Base-by-base conservation (phyloP, 2,797 vertebrate genomes). In the Orestias chungarensis region DNA sequence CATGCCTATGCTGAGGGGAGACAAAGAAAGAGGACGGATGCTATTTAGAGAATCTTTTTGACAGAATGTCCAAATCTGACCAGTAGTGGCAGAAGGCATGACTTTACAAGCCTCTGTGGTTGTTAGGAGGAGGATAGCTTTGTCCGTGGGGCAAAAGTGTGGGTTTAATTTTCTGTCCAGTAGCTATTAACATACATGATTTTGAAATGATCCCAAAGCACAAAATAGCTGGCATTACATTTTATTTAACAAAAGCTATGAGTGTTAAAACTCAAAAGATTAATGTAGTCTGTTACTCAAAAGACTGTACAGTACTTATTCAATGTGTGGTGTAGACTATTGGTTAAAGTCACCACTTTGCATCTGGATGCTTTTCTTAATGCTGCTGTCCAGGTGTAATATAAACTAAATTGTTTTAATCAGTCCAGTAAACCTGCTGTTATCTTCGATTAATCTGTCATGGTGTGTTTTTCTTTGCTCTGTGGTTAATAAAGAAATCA, bases 1-100 rank as follows among this genome's bases (percentile, higher is more conserved):
- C 94, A 73, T 95, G 95, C 96, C 98, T 97, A 93, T 96, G 96
- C 97, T 98, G 90, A 1, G 25, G 55, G 69, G 40, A 69, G 55
- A 73, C 31, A 78, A 20, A 78, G 33, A 71, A 40, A 4, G 40
- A 40, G 71, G 46, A 76, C 62, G 57, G 64, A 69, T 52, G 68
- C 61, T 68, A 76, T 62, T 59, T 31, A 71, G 31, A 77, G 46
- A 70, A 59, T 29, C 43, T 74, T 80, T 65, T 46, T 64, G 31
- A 84, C 62, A 71, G 57, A n/a, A 61, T 64, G 20, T 43, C 15
- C 23, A 59, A 71, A 76, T 27, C 59, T n/a, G 46, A 20, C n/a
- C 9, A 9, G 54, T 55, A n/a, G n/a, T 55, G 52, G 67, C 31
- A 38, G n/a, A 67, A n/a, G 44, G 25, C 9, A 20, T 23, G 25